phyloP scores from a whole-genome alignment of 2,888 invertebrate species.

The Imbricaverruca yamaguchii region DNA sequence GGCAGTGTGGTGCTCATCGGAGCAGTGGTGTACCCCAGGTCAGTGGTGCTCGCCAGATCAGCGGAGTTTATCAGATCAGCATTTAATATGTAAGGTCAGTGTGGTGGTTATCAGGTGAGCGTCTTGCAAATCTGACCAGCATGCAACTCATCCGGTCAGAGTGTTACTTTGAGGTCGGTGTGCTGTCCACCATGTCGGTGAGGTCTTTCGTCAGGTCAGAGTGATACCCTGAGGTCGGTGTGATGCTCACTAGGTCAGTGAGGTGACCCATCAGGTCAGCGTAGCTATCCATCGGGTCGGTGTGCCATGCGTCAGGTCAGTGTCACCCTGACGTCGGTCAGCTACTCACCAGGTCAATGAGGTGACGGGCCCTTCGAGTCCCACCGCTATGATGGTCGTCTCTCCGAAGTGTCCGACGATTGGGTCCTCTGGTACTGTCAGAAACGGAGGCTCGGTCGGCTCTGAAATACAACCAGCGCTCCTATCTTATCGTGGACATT shows the following conservation, averaged over 20 bases:
- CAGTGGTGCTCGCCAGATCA: no score
- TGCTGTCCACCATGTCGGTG: no score
- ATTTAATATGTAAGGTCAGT: no score
- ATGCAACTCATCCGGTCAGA: not conserved
- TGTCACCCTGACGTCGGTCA: no score
- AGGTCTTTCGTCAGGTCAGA: no score
- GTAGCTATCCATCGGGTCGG: not conserved
- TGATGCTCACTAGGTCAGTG: not conserved
- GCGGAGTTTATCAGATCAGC: no score
- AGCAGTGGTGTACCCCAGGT: no score
- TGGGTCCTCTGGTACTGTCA: slow-evolving; percentile 38
- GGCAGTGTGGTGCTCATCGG: no score
- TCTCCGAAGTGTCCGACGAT: not conserved
- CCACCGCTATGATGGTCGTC: slow-evolving; percentile 1
- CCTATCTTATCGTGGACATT: no score
- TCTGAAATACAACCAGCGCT: not conserved
- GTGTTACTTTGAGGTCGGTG: no score
- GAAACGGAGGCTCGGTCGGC: not conserved
- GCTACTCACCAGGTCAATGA: not conserved
- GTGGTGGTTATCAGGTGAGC: not conserved
- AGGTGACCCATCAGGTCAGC: not conserved
- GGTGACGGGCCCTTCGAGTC: not conserved
- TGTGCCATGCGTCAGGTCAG: not conserved
- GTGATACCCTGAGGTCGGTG: no score
- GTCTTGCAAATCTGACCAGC: not conserved